phyloP scores from a whole-genome alignment of 2,113 vertebrate species.

The Pardalotus punctatus region DNA sequence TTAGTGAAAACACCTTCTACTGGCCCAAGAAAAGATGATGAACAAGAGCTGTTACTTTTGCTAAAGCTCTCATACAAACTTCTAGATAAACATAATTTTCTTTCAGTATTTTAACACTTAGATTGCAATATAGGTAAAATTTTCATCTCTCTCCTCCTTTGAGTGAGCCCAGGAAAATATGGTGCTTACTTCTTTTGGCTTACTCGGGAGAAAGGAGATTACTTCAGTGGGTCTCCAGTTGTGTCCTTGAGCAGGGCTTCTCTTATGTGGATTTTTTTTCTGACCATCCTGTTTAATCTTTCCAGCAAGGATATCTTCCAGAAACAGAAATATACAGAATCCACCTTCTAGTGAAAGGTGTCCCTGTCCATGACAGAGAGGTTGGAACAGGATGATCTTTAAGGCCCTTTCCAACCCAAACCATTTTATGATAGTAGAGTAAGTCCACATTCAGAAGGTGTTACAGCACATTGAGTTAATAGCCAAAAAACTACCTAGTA shows the following conservation, averaged over 20 bases:
- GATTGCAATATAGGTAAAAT: neutral
- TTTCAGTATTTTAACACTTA: neutral
- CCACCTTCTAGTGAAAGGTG: neutral
- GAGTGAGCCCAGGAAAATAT: neutral
- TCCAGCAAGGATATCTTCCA: neutral
- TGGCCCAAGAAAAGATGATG: neutral
- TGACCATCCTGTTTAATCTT: neutral
- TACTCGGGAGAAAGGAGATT: neutral
- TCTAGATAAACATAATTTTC: neutral
- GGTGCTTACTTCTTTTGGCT: neutral
- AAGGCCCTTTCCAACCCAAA: neutral
- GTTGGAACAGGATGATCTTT: neutral
- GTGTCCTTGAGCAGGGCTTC: neutral
- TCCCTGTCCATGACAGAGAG: neutral
- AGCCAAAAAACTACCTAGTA: neutral
- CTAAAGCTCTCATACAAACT: neutral
- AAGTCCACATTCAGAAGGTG: neutral
- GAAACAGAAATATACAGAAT: neutral
- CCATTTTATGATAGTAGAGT: neutral
- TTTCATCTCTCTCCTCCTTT: neutral
- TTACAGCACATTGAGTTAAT: neutral
- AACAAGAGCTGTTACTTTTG: neutral
- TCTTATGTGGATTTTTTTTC: neutral
- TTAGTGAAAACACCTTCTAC: neutral
- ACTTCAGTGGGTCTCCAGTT: neutral